Evolutionary conservation across 2,888 invertebrate genomes (phyloP).

Genomic region (Ornithoptera priamus): DNA sequence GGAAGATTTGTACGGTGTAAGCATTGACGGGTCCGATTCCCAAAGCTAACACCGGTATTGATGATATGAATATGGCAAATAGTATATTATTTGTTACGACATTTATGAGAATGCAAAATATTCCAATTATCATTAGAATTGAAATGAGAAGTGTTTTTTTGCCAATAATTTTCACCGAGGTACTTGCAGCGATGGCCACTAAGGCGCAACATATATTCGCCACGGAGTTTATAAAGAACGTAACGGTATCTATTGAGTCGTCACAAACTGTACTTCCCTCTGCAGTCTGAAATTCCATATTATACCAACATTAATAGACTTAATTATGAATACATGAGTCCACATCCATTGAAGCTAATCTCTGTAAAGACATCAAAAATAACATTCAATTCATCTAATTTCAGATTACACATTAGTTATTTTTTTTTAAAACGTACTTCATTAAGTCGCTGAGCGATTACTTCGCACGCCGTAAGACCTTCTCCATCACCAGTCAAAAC

Average conservation of each 20-base stretch:
- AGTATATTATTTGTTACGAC: slow-evolving; percentile 59
- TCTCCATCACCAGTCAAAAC: slow-evolving; percentile 57
- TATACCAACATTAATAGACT: neutral
- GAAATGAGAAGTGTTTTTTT: slow-evolving; percentile 61
- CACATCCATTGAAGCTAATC: neutral
- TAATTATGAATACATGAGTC: neutral
- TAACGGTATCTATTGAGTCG: slow-evolving; percentile 59
- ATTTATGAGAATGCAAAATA: slow-evolving; percentile 59
- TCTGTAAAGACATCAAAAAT: no score
- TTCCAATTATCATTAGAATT: slow-evolving; percentile 54
- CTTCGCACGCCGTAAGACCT: slow-evolving; percentile 59
- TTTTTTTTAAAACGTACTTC: slow-evolving; percentile 43
- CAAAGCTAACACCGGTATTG: slow-evolving; percentile 58
- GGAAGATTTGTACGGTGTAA: slow-evolving; percentile 69
- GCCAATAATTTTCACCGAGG: slow-evolving; percentile 60
- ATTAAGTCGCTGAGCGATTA: slow-evolving; percentile 60
- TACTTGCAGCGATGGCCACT: slow-evolving; percentile 56
- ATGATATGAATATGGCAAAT: slow-evolving; percentile 62
- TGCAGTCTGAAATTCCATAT: slow-evolving; percentile 47
- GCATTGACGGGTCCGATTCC: slow-evolving; percentile 70
- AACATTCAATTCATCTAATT: no score
- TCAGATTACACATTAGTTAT: neutral
- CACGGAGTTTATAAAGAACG: slow-evolving; percentile 58
- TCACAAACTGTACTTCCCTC: slow-evolving; percentile 46
- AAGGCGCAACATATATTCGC: slow-evolving; percentile 54